These are phyloP conservation scores for Numenius phaeopus DNA, from an alignment of 2,797 vertebrate genomes.

Conservation along the genomic window DNA sequence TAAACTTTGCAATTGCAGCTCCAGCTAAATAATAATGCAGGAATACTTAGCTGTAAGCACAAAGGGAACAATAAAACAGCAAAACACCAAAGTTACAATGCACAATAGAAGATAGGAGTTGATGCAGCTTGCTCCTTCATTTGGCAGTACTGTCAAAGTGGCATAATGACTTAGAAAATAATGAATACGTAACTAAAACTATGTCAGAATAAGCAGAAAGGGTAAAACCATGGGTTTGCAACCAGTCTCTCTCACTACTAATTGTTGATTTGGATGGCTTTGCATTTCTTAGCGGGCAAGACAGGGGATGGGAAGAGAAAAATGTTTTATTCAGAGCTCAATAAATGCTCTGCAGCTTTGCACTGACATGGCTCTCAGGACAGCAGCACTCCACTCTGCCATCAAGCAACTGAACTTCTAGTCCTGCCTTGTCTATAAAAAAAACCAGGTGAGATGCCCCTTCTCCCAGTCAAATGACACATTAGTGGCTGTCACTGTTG, in stretches of 20 bases:
- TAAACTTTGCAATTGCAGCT: conserved; percentile 44
- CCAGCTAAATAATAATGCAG: conserved; percentile 58
- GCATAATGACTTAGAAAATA: background rate
- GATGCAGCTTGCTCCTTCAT: background rate
- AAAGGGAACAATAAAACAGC: conserved; percentile 66
- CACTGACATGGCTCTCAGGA: background rate
- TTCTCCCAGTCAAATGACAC: conserved; percentile 1
- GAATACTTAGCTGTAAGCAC: conserved; percentile 46
- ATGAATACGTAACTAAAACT: background rate
- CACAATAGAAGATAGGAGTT: conserved; percentile 42
- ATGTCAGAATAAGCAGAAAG: background rate
- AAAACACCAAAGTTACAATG: conserved; percentile 21
- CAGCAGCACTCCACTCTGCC: background rate
- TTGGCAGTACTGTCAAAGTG: conserved; percentile 1
- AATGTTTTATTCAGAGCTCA: conserved; percentile 42
- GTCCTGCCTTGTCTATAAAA: background rate
- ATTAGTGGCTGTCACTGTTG: conserved; percentile 8
- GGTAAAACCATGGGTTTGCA: background rate
- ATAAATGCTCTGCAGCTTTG: background rate
- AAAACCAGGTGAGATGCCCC: background rate
- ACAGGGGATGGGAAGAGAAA: background rate
- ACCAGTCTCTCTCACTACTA: background rate
- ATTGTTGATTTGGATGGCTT: conserved; percentile 31
- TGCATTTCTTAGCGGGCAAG: background rate
- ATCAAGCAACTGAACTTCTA: background rate